Evolutionary conservation across 2,113 vertebrate species (phyloP).

Genomic region (Sylvietta virens): DNA sequence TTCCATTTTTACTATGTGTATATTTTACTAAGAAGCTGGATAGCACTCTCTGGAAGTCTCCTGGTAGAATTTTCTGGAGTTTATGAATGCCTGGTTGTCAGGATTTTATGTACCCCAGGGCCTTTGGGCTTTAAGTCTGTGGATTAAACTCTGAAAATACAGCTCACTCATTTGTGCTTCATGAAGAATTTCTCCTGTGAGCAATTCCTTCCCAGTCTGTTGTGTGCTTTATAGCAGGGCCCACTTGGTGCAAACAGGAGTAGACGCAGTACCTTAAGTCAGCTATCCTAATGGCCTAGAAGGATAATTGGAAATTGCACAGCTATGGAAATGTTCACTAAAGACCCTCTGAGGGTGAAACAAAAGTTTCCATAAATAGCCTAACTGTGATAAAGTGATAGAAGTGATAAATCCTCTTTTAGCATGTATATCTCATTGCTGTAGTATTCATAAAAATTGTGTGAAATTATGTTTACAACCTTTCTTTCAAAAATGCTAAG

Average conservation of each 20-base stretch:
- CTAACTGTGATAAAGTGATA: neutral
- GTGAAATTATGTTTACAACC: neutral
- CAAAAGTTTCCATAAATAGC: neutral
- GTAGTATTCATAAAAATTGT: neutral
- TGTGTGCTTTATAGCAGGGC: neutral
- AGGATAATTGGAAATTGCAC: neutral
- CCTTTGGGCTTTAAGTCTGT: neutral
- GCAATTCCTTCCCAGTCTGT: neutral
- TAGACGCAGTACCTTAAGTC: neutral
- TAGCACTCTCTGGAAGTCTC: neutral
- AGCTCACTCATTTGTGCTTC: neutral
- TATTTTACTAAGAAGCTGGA: neutral
- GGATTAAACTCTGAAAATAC: constrained; percentile 4
- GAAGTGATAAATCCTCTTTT: neutral
- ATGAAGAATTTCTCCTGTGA: neutral
- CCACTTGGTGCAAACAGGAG: neutral
- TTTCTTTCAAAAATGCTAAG: neutral
- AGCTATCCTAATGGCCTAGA: neutral
- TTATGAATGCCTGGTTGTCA: neutral
- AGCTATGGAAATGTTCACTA: neutral
- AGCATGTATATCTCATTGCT: neutral
- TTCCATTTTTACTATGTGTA: neutral
- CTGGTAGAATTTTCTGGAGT: neutral
- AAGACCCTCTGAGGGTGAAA: neutral
- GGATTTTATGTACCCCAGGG: neutral